phyloP scores from a whole-genome alignment of 2,888 invertebrate species.

The Ferdinandea cuprea region DNA sequence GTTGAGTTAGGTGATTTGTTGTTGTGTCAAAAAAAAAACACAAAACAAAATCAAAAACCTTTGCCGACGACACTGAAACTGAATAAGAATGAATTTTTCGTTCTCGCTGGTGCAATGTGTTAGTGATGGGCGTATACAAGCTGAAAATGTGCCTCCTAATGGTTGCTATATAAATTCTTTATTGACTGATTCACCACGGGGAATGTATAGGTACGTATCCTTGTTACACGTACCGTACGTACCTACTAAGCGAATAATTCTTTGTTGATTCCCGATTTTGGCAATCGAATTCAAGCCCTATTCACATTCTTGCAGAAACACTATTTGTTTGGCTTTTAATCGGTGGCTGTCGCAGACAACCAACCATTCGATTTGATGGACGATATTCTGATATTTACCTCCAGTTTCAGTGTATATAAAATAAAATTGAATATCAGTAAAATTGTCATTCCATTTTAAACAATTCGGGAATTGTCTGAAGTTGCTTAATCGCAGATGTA shows the following conservation, averaged over 20 bases:
- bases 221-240: conserved; percentile 57
- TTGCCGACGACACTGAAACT: conserved; percentile 14
- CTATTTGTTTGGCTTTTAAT: conserved; percentile 30
- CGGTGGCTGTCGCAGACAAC: conserved; percentile 27
- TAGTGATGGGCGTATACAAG: conserved; percentile 17
- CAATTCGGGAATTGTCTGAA: too few relatives aligned
- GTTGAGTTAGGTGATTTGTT: conserved; percentile 29
- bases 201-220: conserved; percentile 35
- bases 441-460: too few relatives aligned
- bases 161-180: conserved; percentile 45
- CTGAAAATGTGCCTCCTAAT: conserved; percentile 26
- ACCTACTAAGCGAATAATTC: conserved; percentile 57
- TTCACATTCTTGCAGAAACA: conserved; percentile 23
- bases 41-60: conserved; percentile 26
- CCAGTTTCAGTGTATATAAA: background rate
- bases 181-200: conserved; percentile 39
- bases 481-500: too few relatives aligned
- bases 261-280: conserved; percentile 48
- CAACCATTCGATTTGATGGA: background rate
- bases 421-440: background rate
- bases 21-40: conserved; percentile 17
- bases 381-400: background rate
- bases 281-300: conserved; percentile 21
- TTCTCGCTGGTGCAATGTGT: conserved; percentile 55
- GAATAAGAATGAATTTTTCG: conserved; percentile 51